Evolutionary conservation across 2,888 invertebrate genomes (phyloP), one percentile per base, ranked within the genome.

Genomic region (Sialis lutaria): DNA sequence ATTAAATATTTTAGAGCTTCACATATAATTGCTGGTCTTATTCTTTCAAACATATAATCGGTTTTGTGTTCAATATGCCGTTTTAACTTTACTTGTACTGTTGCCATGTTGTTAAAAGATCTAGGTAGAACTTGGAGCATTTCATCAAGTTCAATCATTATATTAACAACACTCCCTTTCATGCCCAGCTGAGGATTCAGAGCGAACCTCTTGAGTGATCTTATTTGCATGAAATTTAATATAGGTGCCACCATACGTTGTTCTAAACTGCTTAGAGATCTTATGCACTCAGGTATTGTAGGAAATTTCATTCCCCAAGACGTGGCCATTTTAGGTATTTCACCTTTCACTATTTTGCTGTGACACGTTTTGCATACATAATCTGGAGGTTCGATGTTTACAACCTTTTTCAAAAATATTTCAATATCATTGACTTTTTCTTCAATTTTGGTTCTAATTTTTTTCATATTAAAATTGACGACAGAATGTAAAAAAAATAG

Each of bases 181-280:
- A 55, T 49, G 47, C 57, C 57, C 33, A 58, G 47, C 44, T 58
- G 56, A n/a, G 56, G 51, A 50, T 62, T 53, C 8, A 55, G 45
- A 32, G 60, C 55, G 47, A 48, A 55, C 6, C 52, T 50, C 51
- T 55, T 49, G 30, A 58, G 52, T 32, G 58, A 51, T 49, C 55
- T 49, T 34, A 64, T 57, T 51, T 60, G 58, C 59, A 61, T 61
- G 45, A 63, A 63, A 37, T 57, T 55, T 33, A 63, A 51, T 33
- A 56, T 54, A 8, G 59, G 58, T 6, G 60, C 51, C 9, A 61
- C 54, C 51, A 62, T 51, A 44, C 62, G 48, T 53, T 63, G 60
- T 55, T 64, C 60, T 5, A 61, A 48, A 13, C 48, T 43, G 6
- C 53, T 50, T 48, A 57, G 51, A 32, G 41, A 46, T 50, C 49